phyloP scores from a whole-genome alignment of 2,888 invertebrate species.

The Trichogramma dendrolimi region DNA sequence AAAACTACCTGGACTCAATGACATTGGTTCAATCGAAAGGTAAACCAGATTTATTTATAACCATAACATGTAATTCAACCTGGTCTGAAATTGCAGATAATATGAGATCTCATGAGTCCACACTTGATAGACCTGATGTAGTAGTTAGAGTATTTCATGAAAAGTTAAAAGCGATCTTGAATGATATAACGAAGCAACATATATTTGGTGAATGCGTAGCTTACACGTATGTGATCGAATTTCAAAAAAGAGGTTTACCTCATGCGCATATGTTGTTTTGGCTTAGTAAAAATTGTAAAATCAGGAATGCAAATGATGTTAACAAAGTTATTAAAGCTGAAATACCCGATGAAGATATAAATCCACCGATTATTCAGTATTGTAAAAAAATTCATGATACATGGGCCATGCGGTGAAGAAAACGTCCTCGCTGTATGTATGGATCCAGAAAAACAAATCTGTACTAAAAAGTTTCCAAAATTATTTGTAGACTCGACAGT shows the following conservation, averaged over 20 bases:
- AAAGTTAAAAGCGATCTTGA: no score
- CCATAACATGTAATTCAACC: neutral
- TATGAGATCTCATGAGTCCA: conserved; percentile 34
- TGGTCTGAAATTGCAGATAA: conserved; percentile 47
- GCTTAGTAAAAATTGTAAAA: conserved; percentile 24
- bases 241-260: conserved; percentile 38
- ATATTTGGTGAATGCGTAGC: no score
- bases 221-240: conserved; percentile 11
- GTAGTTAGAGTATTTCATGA: no score
- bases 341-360: conserved; percentile 20
- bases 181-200: no score
- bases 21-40: conserved; percentile 47
- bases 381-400: conserved; percentile 29
- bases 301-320: conserved; percentile 35
- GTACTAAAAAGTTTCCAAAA: conserved; percentile 2
- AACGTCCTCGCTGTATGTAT: neutral
- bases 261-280: conserved; percentile 18
- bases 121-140: conserved; percentile 44
- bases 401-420: conserved; percentile 1
- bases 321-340: conserved; percentile 22
- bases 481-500: neutral
- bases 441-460: neutral
- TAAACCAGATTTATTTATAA: conserved; percentile 22
- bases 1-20: conserved; percentile 49
- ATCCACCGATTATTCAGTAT: conserved; percentile 16